Evolutionary conservation across 2,888 invertebrate genomes (phyloP).

Genomic region (Mermis nigrescens): DNA sequence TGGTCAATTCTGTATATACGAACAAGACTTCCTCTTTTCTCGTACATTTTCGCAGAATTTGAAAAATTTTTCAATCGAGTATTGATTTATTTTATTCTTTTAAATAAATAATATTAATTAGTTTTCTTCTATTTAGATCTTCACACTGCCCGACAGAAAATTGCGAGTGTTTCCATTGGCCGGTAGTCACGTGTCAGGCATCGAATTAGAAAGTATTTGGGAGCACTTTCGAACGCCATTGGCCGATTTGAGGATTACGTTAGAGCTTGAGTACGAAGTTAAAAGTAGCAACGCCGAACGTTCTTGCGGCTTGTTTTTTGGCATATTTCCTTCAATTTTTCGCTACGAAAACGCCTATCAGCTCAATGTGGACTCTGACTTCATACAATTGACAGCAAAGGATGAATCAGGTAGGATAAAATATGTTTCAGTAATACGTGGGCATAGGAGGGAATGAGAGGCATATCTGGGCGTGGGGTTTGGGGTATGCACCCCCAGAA

Average conservation of each 20-base stretch:
- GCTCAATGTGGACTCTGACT: conserved; percentile 40
- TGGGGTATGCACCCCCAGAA: no score
- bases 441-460: no score
- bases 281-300: not conserved
- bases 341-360: conserved; percentile 30
- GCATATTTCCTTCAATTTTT: conserved; percentile 1
- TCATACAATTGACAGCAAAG: conserved; percentile 37
- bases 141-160: not conserved
- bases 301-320: conserved; percentile 1
- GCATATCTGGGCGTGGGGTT: no score
- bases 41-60: no score
- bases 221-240: not conserved
- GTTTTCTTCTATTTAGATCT: no score
- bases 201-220: not conserved
- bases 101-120: no score
- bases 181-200: not conserved
- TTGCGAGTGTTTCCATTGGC: conserved; percentile 3
- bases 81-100: no score
- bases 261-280: not conserved
- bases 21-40: no score
- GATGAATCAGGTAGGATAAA: no score
- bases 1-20: no score
- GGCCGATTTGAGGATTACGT: not conserved
- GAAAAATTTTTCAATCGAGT: no score
- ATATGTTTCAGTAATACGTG: no score